Conservation (phyloP, 2,888 invertebrate genomes). For the Dermolepida albohirtum region DNA sequence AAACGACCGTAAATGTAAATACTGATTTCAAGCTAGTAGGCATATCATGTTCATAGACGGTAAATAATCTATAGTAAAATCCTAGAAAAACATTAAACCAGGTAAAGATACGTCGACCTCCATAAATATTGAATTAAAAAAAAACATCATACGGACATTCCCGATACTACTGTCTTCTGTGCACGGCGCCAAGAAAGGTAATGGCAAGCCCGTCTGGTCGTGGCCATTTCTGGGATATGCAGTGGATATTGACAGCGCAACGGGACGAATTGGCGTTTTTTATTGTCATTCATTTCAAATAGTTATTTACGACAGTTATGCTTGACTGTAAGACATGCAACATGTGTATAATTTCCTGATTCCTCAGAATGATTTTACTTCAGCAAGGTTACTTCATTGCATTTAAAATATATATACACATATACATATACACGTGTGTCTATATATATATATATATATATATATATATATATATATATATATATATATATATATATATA, state of each 20-base stretch:
- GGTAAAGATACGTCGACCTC: conserved; percentile 41
- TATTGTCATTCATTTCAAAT: conserved; percentile 33
- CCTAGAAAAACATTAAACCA: conserved; percentile 14
- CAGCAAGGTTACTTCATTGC: conserved; percentile 9
- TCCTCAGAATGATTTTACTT: conserved; percentile 8
- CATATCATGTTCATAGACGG: conserved; percentile 18
- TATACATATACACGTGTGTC: not conserved
- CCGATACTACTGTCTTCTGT: conserved; percentile 40
- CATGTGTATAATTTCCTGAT: conserved; percentile 15
- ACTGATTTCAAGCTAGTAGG: conserved; percentile 14
- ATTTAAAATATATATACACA: not conserved
- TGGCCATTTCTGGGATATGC: conserved; percentile 42
- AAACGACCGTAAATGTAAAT: conserved; percentile 12
- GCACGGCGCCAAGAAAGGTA: conserved; percentile 46
- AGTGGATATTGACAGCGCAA: conserved; percentile 39
- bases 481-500: no score
- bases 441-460: not conserved
- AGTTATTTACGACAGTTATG: conserved; percentile 33
- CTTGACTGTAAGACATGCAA: conserved; percentile 4
- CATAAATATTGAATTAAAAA: conserved; percentile 42
- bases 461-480: no score
- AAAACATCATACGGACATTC: conserved; percentile 42
- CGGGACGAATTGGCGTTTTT: conserved; percentile 37
- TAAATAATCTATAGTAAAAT: conserved; percentile 22
- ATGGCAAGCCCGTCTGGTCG: conserved; percentile 41